Conservation (phyloP, 2,888 invertebrate genomes). For the Sycophila texana region DNA sequence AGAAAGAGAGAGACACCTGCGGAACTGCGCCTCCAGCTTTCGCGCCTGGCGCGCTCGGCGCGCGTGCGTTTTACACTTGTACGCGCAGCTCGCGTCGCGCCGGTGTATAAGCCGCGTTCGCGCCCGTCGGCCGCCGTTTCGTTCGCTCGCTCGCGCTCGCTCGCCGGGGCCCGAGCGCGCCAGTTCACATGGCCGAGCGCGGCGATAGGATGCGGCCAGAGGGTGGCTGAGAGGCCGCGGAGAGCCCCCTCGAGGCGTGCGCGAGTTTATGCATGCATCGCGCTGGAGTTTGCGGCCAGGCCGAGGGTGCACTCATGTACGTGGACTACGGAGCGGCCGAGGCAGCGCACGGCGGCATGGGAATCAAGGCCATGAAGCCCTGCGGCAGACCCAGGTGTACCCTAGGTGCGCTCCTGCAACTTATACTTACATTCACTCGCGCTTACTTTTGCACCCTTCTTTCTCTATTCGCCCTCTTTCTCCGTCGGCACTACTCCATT, state of each 20-base stretch:
- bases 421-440: not conserved
- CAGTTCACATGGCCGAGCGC: not conserved
- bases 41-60: not conserved
- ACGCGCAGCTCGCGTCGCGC: not conserved
- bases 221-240: not conserved
- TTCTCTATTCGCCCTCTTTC: no score
- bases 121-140: no score
- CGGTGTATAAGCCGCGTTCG: not conserved
- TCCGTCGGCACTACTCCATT: no score
- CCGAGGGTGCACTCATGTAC: slow-evolving; percentile 76
- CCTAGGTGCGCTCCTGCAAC: slow-evolving; percentile 14
- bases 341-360: slow-evolving; percentile 80
- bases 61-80: not conserved
- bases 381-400: slow-evolving; percentile 90
- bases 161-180: not conserved
- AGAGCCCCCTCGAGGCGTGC: not conserved
- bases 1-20: not conserved
- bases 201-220: not conserved
- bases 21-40: not conserved
- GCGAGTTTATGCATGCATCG: slow-evolving; percentile 42
- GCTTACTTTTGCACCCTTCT: no score
- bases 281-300: slow-evolving; percentile 48
- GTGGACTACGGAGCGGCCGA: slow-evolving; percentile 77
- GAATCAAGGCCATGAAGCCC: slow-evolving; percentile 92
- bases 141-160: not conserved